phyloP scores from a whole-genome alignment of 2,797 vertebrate species.

The Mormyrops attenuatus region DNA sequence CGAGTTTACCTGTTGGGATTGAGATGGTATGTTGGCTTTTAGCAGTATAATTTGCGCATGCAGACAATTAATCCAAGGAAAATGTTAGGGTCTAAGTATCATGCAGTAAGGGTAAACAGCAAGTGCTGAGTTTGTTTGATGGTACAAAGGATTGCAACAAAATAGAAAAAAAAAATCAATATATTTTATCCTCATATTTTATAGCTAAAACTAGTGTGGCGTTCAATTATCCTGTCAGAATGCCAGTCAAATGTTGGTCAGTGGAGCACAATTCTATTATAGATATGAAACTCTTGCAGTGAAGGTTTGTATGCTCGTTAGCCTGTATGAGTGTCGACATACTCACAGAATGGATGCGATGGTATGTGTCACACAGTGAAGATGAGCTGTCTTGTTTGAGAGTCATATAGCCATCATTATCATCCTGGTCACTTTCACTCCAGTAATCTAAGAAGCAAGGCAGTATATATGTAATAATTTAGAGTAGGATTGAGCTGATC shows the following conservation, averaged over 20 bases:
- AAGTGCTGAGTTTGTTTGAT: neutral
- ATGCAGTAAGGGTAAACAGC: neutral
- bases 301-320: slow-evolving; percentile 30
- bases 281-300: neutral
- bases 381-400: slow-evolving; percentile 78
- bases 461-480: neutral
- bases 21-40: neutral
- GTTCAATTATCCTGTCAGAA: neutral
- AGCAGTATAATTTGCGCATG: neutral
- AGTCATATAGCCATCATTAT: slow-evolving; percentile 74
- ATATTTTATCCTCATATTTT: neutral
- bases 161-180: neutral
- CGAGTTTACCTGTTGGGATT: slow-evolving; percentile 68
- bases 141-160: neutral
- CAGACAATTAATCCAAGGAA: neutral
- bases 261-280: neutral
- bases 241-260: neutral
- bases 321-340: neutral
- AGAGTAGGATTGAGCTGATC: neutral
- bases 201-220: neutral
- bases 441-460: slow-evolving; percentile 71
- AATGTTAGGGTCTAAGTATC: neutral
- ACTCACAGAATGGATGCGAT: slow-evolving; percentile 76
- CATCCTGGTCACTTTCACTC: slow-evolving; percentile 86
- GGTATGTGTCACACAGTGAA: slow-evolving; percentile 70